Base-by-base conservation (phyloP, 2,113 vertebrate species). In the Parus major region DNA sequence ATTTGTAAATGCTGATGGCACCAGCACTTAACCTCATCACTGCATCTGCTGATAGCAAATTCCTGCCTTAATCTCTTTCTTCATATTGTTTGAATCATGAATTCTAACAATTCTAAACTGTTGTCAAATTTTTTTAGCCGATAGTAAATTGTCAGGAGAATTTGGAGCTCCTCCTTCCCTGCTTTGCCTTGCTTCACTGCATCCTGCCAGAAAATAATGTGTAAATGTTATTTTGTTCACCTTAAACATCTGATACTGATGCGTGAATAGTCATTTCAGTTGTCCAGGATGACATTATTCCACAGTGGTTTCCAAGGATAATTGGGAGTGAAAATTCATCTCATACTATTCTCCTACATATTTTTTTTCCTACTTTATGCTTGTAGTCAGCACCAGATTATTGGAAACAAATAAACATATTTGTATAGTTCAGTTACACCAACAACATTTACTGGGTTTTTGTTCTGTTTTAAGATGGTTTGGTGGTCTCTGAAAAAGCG, bases 391-490 rank as follows among this genome's bases (percentile, higher is more conserved):
- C 44, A 46, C 25, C 15, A 24, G 50, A 64, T 88, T 75, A 14
- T 7, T 71, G 14, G 31, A 87, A 93, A 60, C 31, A 66, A 72
- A 66, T 47, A 2, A 52, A 42, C 1, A 0, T 33, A 13, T 35
- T 42, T 70, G n/a, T 44, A 3, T 53, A 41, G 13, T 63, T 60
- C 36, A 47, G 5, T 49, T 68, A 7, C 41, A 46, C 69, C 41
- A 41, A 6, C 6, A 21, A 5, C 21, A 33, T 11, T 29, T 47
- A 69, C 11, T 57, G 15, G 0, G 4, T 49, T n/a, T 73, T 73
- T 84, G 59, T 59, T 90, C 93, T 18, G n/a, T 94, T 88, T 96
- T 53, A 66, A 97, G 96, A 96, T 95, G 95, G 81, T 3, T 27
- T 95, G 41, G 65, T 82, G 92, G 88, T 33, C 76, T 69, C 92